Conservation (phyloP, 2,888 invertebrate species). For the Pomacea canaliculata region DNA sequence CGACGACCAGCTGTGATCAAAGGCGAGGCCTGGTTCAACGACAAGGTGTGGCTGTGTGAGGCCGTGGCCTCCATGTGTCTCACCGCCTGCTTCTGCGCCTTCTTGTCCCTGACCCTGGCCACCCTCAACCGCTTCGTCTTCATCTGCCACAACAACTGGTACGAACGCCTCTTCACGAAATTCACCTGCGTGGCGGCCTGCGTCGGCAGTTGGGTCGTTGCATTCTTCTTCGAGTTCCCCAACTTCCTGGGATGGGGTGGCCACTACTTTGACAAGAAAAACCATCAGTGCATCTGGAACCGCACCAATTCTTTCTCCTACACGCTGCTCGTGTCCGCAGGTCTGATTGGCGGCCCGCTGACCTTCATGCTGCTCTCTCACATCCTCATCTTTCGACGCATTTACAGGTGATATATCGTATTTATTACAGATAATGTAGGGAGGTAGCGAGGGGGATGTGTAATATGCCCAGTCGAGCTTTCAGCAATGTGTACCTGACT, state of each 20-base stretch:
- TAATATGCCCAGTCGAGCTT: too few relatives aligned
- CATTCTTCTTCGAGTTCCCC: slow-evolving; percentile 56
- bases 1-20: slow-evolving; percentile 53
- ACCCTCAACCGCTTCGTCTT: slow-evolving; percentile 52
- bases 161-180: slow-evolving; percentile 47
- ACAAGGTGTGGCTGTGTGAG: slow-evolving; percentile 50
- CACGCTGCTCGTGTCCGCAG: slow-evolving; percentile 54
- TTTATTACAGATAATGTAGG: neutral
- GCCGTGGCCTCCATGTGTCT: slow-evolving; percentile 56
- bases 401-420: slow-evolving; percentile 30
- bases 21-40: slow-evolving; percentile 57
- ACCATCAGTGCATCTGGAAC: slow-evolving; percentile 63
- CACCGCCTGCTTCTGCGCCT: slow-evolving; percentile 63
- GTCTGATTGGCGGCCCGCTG: slow-evolving; percentile 52
- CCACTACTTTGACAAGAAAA: slow-evolving; percentile 59
- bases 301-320: slow-evolving; percentile 58
- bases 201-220: slow-evolving; percentile 50
- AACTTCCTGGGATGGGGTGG: slow-evolving; percentile 62
- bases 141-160: slow-evolving; percentile 37
- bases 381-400: slow-evolving; percentile 51
- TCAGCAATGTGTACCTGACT: too few relatives aligned
- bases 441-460: too few relatives aligned
- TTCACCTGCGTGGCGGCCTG: slow-evolving; percentile 47
- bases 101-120: slow-evolving; percentile 55
- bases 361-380: slow-evolving; percentile 50